phyloP scores from a whole-genome alignment of 2,888 invertebrate species.

The Harpalus rufipes region DNA sequence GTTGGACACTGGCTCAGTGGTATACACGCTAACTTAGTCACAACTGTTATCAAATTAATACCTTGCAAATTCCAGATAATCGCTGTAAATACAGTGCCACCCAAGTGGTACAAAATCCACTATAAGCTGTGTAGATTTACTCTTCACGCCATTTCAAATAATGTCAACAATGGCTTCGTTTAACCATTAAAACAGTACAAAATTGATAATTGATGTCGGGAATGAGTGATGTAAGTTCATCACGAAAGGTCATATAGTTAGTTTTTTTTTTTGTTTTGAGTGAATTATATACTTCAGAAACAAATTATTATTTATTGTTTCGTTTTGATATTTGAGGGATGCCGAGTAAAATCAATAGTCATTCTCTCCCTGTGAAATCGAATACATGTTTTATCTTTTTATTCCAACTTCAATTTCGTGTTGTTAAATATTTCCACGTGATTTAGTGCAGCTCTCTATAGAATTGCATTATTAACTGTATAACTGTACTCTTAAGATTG shows the following conservation, averaged over 20 bases:
- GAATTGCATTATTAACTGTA: neutral
- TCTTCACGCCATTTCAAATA: neutral
- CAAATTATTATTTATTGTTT: neutral
- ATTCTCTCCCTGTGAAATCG: neutral
- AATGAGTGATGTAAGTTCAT: no score
- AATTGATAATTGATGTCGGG: no score
- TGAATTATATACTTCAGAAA: no score
- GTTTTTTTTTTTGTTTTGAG: no score
- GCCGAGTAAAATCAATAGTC: neutral
- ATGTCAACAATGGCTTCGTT: neutral
- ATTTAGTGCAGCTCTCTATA: neutral
- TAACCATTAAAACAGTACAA: neutral
- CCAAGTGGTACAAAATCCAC: neutral
- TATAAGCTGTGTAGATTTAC: neutral
- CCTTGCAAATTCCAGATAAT: constrained; percentile 2
- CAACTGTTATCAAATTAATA: neutral
- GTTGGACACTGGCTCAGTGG: neutral
- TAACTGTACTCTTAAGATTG: neutral
- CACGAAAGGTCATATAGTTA: no score
- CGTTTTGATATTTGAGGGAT: neutral
- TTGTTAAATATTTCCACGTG: neutral
- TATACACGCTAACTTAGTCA: neutral
- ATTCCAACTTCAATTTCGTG: neutral
- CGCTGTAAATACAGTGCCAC: neutral
- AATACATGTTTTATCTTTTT: neutral